Evolutionary conservation across 2,797 vertebrate species (phyloP).

Genomic region (Ctenopoma kingsleyae): DNA sequence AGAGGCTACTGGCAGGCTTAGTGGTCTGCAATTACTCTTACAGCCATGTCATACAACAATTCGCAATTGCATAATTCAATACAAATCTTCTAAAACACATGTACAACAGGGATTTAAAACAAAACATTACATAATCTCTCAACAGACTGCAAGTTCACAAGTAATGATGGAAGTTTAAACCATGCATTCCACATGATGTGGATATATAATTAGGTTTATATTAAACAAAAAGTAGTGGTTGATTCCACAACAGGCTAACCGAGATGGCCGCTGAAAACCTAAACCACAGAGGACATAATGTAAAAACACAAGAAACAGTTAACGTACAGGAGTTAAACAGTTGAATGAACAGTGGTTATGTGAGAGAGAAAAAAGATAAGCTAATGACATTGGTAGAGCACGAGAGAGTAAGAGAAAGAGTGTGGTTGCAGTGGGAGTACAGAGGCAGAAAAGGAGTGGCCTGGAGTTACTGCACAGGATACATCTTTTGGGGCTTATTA

Average conservation of each 20-base stretch:
- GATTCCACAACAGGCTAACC: constrained; percentile 33
- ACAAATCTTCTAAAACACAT: constrained; percentile 55
- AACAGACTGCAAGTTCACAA: constrained; percentile 47
- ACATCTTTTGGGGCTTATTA: constrained; percentile 23
- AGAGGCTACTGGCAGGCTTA: constrained; percentile 57
- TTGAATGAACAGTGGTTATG: constrained; percentile 13
- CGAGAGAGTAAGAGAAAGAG: constrained; percentile 1
- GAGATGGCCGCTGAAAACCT: constrained; percentile 37
- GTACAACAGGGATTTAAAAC: constrained; percentile 41
- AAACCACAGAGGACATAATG: constrained; percentile 34
- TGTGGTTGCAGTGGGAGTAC: neutral
- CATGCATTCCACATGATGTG: constrained; percentile 41
- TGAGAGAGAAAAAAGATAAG: neutral
- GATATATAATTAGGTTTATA: constrained; percentile 44
- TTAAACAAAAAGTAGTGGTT: constrained; percentile 32
- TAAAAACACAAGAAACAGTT: constrained; percentile 24
- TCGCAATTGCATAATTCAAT: constrained; percentile 68
- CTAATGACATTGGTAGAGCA: neutral
- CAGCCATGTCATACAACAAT: constrained; percentile 71
- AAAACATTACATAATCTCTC: constrained; percentile 61
- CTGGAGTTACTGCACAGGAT: constrained; percentile 24
- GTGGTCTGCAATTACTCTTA: constrained; percentile 62
- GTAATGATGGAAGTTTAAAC: constrained; percentile 43
- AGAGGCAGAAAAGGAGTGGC: constrained; percentile 24
- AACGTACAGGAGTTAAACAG: constrained; percentile 19